Evolutionary conservation across 2,888 invertebrate genomes (phyloP).

Genomic region (Azorinus chamasolen): DNA sequence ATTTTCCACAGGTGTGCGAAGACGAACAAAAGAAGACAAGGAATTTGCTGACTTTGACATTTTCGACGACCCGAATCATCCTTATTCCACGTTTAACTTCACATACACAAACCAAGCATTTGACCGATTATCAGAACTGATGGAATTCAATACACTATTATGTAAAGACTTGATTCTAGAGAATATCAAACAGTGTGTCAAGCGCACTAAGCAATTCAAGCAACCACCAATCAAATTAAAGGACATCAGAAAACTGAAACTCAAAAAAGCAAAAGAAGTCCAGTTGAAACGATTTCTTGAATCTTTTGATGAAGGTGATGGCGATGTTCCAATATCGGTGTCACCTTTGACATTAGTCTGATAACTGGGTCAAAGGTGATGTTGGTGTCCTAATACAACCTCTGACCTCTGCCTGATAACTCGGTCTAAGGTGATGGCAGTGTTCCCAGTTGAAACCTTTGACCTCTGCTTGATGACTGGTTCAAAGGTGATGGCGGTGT

Average conservation of each 20-base stretch:
- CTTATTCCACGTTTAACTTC: constrained; percentile 87
- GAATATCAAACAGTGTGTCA: constrained; percentile 82
- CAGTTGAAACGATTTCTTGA: constrained; percentile 58
- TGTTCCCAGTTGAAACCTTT: too few relatives aligned
- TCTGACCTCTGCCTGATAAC: too few relatives aligned
- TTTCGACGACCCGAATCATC: constrained; percentile 86
- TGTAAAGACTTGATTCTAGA: constrained; percentile 83
- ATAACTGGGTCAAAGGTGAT: too few relatives aligned
- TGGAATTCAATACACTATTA: constrained; percentile 86
- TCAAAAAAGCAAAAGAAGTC: constrained; percentile 63
- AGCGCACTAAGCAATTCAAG: constrained; percentile 69
- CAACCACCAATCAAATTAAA: constrained; percentile 74
- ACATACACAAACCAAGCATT: constrained; percentile 85
- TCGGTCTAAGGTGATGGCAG: too few relatives aligned
- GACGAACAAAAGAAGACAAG: constrained; percentile 86
- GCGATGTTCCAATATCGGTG: constrained; percentile 50
- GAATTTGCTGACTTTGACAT: constrained; percentile 86
- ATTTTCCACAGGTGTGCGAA: constrained; percentile 85
- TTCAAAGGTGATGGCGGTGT: too few relatives aligned
- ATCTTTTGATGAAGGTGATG: constrained; percentile 61
- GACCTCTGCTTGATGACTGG: too few relatives aligned
- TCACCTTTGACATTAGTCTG: too few relatives aligned
- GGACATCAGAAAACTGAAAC: constrained; percentile 73
- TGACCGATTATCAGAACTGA: constrained; percentile 86
- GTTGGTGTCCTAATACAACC: too few relatives aligned